Conservation (phyloP, 2,113 vertebrate species). For the Aspiorhynchus laticeps region DNA sequence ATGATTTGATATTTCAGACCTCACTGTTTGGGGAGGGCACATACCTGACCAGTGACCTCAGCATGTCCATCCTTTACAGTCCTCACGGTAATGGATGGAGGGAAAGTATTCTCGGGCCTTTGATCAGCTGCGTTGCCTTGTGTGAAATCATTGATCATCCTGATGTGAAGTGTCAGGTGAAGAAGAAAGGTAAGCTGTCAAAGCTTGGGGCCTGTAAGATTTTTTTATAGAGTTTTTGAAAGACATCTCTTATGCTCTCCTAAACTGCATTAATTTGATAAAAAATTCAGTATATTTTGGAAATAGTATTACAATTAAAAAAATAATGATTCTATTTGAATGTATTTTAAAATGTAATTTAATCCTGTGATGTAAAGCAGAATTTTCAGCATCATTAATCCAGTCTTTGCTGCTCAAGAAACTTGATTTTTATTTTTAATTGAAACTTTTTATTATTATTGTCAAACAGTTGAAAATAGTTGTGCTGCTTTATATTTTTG, state of each 20-base stretch:
- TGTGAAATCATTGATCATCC: slow-evolving; percentile 98
- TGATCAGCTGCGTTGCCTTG: slow-evolving; percentile 94
- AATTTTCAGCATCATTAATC: no score
- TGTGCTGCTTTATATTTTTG: neutral
- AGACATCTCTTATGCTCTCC: neutral
- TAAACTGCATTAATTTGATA: neutral
- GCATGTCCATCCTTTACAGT: slow-evolving; percentile 95
- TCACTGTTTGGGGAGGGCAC: slow-evolving; percentile 97
- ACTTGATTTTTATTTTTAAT: neutral
- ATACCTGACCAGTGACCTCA: slow-evolving; percentile 97
- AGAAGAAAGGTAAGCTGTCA: slow-evolving; percentile 86
- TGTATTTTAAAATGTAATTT: no score
- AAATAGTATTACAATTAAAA: neutral
- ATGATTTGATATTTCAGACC: slow-evolving; percentile 76
- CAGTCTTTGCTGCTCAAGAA: neutral
- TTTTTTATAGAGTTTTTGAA: neutral
- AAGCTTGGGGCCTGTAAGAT: neutral
- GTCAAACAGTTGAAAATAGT: neutral
- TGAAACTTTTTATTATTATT: neutral
- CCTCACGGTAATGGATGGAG: slow-evolving; percentile 90
- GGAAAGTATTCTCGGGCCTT: slow-evolving; percentile 82
- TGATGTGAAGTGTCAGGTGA: slow-evolving; percentile 95
- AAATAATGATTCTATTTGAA: neutral
- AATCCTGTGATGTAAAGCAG: no score
- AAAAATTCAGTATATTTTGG: neutral